These are phyloP conservation scores for Pseudopleuronectes americanus DNA, from an alignment of 2,797 vertebrate genomes.

Conservation along the genomic window DNA sequence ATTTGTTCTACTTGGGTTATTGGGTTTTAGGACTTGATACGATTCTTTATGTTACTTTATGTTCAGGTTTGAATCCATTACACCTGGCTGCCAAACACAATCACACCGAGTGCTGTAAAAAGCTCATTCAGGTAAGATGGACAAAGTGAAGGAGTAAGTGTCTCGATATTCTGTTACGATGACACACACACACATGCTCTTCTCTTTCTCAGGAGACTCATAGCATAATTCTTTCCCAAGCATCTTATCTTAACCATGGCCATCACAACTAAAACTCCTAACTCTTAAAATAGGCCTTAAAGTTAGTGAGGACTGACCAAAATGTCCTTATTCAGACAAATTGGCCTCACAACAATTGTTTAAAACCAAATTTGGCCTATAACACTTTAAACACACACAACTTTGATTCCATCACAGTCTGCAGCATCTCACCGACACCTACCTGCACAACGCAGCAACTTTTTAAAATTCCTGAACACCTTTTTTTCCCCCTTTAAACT, in stretches of 20 bases:
- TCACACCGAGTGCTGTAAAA: conserved; percentile 90
- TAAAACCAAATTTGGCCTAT: too few species aligned
- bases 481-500: too few species aligned
- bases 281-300: too few species aligned
- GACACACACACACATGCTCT: conserved; percentile 4
- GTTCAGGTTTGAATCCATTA: conserved; percentile 89
- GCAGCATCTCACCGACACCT: conserved; percentile 34
- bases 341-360: too few species aligned
- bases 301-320: too few species aligned
- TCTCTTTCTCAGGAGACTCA: background rate
- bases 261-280: too few species aligned
- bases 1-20: too few species aligned
- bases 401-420: conserved; percentile 38
- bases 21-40: too few species aligned
- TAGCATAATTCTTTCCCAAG: too few species aligned
- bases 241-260: too few species aligned
- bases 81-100: conserved; percentile 95
- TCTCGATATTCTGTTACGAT: conserved; percentile 21
- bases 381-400: background rate
- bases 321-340: too few species aligned
- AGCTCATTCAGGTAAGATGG: conserved; percentile 90
- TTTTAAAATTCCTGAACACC: background rate
- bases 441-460: background rate
- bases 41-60: conserved; percentile 1
- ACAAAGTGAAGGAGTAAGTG: background rate